Evolutionary conservation across 1,140 invertebrate genomes (phyloP), one percentile per base, ranked within the genome.

Genomic region (Formica exsecta): DNA sequence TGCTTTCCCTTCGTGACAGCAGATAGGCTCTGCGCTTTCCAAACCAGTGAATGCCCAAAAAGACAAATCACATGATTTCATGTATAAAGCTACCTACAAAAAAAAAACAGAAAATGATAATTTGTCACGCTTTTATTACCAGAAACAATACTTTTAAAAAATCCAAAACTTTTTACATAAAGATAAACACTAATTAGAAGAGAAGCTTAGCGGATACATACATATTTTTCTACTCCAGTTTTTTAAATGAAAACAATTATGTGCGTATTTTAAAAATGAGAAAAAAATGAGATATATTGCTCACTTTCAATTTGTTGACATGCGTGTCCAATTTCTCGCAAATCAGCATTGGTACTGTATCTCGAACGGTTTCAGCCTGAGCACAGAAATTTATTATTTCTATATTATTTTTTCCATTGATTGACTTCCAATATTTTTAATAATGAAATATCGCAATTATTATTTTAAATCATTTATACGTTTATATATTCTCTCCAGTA

Each of bases 321-420:
- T 89, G 85, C 0, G 0, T n/a, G 1, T 86, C 89, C 6, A 92
- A 29, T 29, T 90, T 91, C 3, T 92, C 86, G 32, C 92, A 93
- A 54, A 93, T 91, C 68, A 92, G 22, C 13, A 64, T 54, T 1
- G 92, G 86, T 3, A 87, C 91, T 61, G 86, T 65, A n/a, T 91
- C 86, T 16, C 75, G 86, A 2, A 62, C 85, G 25, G 44, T 65
- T 70, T 90, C 36, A n/a, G 90, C 89, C 91, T 92, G 65, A 16
- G 44, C 25, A 59, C 9, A 41, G 16, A 64, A 76, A 76, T 51
- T 51, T 51, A 1, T 51, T 7, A 65, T 66, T 13, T 64, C 3
- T 1, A 62, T 57, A 38, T 25, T n/a, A 9, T n/a, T 61, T 61
- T 41, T 32, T 4, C 64, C 44, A 48, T 44, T 19, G 6, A 48